These are phyloP conservation scores for Drosophila triauraria DNA, from an alignment of 1,140 invertebrate genomes.

Conservation along the genomic window DNA sequence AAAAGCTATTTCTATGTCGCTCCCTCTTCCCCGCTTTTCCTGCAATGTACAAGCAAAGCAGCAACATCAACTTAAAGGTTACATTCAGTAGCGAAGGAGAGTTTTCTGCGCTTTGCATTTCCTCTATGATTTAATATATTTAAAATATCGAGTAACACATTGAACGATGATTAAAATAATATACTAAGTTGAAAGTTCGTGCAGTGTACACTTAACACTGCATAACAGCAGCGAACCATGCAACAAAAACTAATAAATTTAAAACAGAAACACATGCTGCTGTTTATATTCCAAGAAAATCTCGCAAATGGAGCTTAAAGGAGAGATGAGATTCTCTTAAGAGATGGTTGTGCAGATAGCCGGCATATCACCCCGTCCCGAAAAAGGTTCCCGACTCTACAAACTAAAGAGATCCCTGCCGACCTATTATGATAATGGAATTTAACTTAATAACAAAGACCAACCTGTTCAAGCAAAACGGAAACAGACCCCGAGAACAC, in stretches of 20 bases:
- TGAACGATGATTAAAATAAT: neutral
- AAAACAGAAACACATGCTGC: constrained; percentile 47
- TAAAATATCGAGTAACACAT: neutral
- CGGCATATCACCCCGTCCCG: neutral
- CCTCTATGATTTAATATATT: no score
- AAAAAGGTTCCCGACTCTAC: neutral
- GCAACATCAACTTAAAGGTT: no score
- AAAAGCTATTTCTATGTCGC: no score
- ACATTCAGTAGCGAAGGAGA: no score
- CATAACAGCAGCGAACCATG: neutral
- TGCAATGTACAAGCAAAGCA: no score
- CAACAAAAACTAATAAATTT: constrained; percentile 11
- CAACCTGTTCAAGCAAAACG: constrained; percentile 65
- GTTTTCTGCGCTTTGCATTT: no score
- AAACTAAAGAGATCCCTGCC: constrained; percentile 29
- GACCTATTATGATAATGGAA: constrained; percentile 57
- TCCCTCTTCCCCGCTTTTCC: no score
- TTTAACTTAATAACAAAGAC: constrained; percentile 44
- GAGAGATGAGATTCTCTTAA: constrained; percentile 30
- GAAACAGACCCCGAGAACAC: constrained; percentile 27
- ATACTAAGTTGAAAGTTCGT: neutral
- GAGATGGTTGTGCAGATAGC: constrained; percentile 36
- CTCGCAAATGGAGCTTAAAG: constrained; percentile 38
- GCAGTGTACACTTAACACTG: constrained; percentile 7
- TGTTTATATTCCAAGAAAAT: constrained; percentile 50